Evolutionary conservation across 2,797 vertebrate species (phyloP).

Genomic region (Thamnophis elegans): DNA sequence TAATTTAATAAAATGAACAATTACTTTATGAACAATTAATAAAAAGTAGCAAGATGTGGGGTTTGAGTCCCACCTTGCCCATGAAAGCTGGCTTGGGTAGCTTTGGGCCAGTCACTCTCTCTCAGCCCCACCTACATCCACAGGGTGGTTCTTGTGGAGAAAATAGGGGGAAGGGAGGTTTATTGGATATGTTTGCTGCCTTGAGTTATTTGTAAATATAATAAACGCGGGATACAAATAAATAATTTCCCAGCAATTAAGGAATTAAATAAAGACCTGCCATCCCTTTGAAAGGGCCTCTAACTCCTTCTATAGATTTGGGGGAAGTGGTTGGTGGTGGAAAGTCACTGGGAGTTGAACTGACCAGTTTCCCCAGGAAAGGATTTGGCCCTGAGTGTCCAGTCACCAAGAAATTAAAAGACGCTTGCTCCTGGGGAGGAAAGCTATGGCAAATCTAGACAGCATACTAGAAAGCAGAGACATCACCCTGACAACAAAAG

Average conservation of each 20-base stretch:
- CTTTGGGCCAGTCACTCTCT: neutral
- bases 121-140: neutral
- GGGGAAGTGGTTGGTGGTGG: neutral
- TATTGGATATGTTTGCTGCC: neutral
- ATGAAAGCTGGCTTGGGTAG: neutral
- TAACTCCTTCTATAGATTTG: neutral
- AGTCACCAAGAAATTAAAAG: too few species aligned
- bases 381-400: neutral
- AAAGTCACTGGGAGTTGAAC: neutral
- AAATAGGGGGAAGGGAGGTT: neutral
- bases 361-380: neutral
- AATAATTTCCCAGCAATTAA: accelerated
- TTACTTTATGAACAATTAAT: neutral
- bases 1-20: neutral
- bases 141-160: neutral
- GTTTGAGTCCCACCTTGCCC: neutral
- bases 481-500: too few species aligned
- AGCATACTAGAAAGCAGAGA: too few species aligned
- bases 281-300: neutral
- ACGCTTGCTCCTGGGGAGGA: too few species aligned
- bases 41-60: neutral
- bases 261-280: neutral
- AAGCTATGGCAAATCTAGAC: too few species aligned
- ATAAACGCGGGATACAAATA: neutral
- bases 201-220: neutral